Evolutionary conservation across 2,113 vertebrate genomes (phyloP).

Genomic region (Paradoxurus hermaphroditus): DNA sequence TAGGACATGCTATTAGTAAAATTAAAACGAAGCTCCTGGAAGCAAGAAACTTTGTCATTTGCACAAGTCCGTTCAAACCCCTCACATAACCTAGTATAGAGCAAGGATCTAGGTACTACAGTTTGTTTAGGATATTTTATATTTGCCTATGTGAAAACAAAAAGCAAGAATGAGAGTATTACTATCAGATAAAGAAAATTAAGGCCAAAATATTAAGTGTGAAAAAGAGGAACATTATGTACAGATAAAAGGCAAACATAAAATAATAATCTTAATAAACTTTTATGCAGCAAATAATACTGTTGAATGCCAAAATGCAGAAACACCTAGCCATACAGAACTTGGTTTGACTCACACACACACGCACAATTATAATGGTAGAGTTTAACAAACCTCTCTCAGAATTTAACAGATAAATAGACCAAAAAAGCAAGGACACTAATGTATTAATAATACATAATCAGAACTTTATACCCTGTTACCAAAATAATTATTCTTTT

Average conservation of each 20-base stretch:
- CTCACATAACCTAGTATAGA: neutral
- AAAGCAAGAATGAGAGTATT: neutral
- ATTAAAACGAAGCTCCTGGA: neutral
- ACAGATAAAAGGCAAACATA: neutral
- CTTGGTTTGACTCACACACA: neutral
- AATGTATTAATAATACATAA: neutral
- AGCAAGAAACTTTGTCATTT: neutral
- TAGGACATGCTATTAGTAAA: neutral
- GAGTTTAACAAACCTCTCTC: neutral
- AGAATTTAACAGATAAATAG: neutral
- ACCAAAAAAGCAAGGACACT: neutral
- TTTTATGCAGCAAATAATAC: neutral
- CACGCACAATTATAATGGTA: neutral
- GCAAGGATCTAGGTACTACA: neutral
- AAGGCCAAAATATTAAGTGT: neutral
- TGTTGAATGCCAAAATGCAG: neutral
- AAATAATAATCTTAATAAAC: neutral
- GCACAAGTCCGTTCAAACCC: neutral
- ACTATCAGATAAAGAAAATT: neutral
- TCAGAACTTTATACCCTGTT: neutral
- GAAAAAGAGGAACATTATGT: neutral
- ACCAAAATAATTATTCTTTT: neutral
- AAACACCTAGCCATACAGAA: neutral
- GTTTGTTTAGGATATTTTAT: neutral
- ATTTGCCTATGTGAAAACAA: neutral